Base-by-base conservation (phyloP, 2,888 invertebrate species). In the Thera obeliscata region DNA sequence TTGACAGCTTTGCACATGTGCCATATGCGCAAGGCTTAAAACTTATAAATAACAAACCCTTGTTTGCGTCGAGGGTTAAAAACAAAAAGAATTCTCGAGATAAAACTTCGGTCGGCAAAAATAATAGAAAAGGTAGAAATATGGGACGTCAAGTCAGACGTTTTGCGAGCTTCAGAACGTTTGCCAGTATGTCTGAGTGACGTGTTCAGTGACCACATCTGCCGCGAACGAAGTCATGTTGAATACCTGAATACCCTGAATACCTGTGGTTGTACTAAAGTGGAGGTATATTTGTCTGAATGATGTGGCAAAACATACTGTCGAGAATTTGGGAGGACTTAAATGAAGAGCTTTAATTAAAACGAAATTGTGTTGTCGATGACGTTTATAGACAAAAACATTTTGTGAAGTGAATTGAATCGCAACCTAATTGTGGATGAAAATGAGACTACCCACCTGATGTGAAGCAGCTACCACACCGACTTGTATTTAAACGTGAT, bases 121-220 rank as follows among this genome's bases (percentile, higher is more conserved):
- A 67, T 64, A 67, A 59, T 56, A 60, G 22, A 60, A 22, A n/a
- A 60, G 36, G 58, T 33, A 46, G 60, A 61, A 66, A 68, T 61
- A 64, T 61, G 64, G 60, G 3, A 54, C 48, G 64, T 64, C 64
- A 67, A 61, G 59, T 59, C 46, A 46, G 67, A 67, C 63, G 46
- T 60, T 64, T 56, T 59, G 62, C 43, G 66, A 61, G 66, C 43
- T 57, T 38, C 60, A 56, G 61, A 64, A 68, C 57, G 64, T 64
- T 64, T 68, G 54, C 64, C 63, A 52, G 67, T 52, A 60, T 54
- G 60, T 54, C 64, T 41, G 52, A 12, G 38, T 56, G 67, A 68
- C 67, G 54, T 68, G 60, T 52, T 61, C 64, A 57, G 43, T 67
- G 67, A 67, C 67, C 64, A 63, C 43, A 41, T 48, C 33, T 41